Evolutionary conservation across 2,797 vertebrate genomes (phyloP).

Genomic region (Periparus ater): DNA sequence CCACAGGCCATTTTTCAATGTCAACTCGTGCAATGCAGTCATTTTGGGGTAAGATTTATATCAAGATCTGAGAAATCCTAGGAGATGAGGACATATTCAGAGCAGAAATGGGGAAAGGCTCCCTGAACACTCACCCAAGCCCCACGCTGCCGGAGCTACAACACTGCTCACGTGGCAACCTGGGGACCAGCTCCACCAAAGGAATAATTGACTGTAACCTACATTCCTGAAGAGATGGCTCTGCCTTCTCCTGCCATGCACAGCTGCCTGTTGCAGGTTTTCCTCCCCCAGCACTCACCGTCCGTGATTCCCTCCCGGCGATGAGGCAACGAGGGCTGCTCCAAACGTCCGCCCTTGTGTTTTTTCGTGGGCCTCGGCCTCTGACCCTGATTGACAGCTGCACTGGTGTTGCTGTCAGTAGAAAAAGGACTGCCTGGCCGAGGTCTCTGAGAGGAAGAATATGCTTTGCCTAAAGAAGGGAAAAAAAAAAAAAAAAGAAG

Average conservation of each 20-base stretch:
- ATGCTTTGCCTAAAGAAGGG: constrained; percentile 86
- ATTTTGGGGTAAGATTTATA: neutral
- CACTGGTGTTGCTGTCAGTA: constrained; percentile 91
- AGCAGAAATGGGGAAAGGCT: neutral
- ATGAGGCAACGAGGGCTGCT: constrained; percentile 87
- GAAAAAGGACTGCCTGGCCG: constrained; percentile 96
- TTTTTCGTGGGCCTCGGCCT: constrained; percentile 91
- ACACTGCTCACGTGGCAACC: fast-evolving
- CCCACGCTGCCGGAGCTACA: fast-evolving
- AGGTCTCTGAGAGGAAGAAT: constrained; percentile 86
- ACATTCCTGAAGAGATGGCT: neutral
- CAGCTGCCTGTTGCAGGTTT: neutral
- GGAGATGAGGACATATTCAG: neutral
- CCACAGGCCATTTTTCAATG: neutral
- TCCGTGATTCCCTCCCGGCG: constrained; percentile 91
- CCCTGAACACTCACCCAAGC: neutral
- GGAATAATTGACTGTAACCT: neutral
- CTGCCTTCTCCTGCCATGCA: neutral
- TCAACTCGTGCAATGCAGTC: neutral
- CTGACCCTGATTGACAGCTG: constrained; percentile 90
- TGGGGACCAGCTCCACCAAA: neutral
- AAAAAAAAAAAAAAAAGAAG: neutral
- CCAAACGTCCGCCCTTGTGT: constrained; percentile 87
- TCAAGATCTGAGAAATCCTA: neutral
- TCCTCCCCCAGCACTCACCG: constrained; percentile 79